Conservation (phyloP, 2,797 vertebrate genomes). For the Distichodus sexfasciatus region DNA sequence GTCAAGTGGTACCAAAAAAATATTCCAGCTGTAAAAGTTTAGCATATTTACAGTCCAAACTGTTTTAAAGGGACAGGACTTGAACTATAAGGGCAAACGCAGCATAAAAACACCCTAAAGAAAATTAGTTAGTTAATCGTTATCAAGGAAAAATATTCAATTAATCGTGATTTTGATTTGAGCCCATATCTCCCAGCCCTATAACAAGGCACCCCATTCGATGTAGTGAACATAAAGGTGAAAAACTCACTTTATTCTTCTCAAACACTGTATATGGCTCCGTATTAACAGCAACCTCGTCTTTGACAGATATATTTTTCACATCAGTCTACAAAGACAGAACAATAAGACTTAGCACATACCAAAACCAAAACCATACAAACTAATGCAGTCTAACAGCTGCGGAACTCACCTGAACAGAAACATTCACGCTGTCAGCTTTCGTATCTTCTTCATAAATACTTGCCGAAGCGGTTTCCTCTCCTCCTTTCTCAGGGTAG, state of each 20-base stretch:
- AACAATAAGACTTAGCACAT: background rate
- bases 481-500: background rate
- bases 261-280: constrained; percentile 78
- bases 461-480: background rate
- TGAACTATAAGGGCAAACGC: too few species aligned
- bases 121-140: too few species aligned
- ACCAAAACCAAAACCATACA: too few species aligned
- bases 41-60: too few species aligned
- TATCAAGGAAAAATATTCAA: background rate
- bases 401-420: constrained; percentile 17
- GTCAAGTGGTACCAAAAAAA: too few species aligned
- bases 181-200: too few species aligned
- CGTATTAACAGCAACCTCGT: constrained; percentile 80
- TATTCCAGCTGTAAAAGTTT: too few species aligned
- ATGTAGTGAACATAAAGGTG: background rate
- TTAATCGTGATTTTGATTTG: too few species aligned
- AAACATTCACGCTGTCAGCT: background rate
- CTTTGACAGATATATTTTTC: constrained; percentile 50
- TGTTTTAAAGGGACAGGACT: too few species aligned
- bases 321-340: constrained; percentile 65
- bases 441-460: background rate
- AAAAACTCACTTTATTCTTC: constrained; percentile 75
- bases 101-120: too few species aligned
- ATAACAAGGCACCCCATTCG: too few species aligned
- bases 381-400: background rate